Conservation (phyloP, 2,888 invertebrate genomes). For the Salpingus planirostris region DNA sequence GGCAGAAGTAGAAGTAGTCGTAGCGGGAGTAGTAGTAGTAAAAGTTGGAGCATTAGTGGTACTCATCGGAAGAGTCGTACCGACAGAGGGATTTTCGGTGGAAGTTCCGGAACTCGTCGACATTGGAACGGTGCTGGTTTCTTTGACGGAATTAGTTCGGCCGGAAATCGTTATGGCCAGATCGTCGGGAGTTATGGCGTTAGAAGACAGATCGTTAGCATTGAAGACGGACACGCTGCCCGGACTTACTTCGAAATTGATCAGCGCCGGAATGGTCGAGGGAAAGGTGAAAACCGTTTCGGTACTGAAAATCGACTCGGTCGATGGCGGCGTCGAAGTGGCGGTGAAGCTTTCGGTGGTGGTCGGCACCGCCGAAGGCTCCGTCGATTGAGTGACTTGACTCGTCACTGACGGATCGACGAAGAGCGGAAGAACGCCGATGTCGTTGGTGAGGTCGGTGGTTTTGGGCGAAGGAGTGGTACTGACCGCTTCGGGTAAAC, state of each 20-base stretch:
- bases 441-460: conserved; percentile 1
- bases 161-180: conserved; percentile 47
- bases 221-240: conserved; percentile 36
- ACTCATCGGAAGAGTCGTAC: conserved; percentile 4
- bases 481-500: too few species aligned
- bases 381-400: too few species aligned
- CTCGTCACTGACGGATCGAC: too few species aligned
- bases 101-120: conserved; percentile 7
- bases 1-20: conserved; percentile 8
- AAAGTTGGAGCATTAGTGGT: conserved; percentile 9
- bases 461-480: too few species aligned
- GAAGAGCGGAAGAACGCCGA: conserved; percentile 13
- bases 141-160: conserved; percentile 38
- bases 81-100: conserved; percentile 8
- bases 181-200: conserved; percentile 45
- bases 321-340: too few species aligned
- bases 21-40: conserved; percentile 13
- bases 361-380: too few species aligned
- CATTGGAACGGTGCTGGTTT: conserved; percentile 6
- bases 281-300: conserved; percentile 31
- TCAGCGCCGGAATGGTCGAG: conserved; percentile 25
- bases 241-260: conserved; percentile 38
- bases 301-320: conserved; percentile 36
- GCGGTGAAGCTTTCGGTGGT: too few species aligned
- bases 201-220: conserved; percentile 37